Conservation (phyloP, 2,797 vertebrate genomes). For the Rhadinocentrus ornatus region DNA sequence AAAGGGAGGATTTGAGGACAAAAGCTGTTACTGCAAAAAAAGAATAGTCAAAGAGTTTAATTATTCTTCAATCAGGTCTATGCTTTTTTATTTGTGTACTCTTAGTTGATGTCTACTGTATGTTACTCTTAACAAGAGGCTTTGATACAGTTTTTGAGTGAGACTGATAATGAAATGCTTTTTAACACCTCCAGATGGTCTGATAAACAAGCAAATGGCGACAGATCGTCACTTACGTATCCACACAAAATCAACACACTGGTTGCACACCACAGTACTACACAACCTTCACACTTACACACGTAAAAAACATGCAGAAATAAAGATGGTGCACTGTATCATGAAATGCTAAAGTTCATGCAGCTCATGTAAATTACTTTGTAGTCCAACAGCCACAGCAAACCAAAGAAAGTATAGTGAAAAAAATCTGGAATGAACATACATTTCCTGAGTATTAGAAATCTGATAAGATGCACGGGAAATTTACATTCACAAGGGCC, state of each 20-base stretch:
- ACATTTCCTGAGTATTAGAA: neutral
- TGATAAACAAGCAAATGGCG: constrained; percentile 15
- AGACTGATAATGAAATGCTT: neutral
- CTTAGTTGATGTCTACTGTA: neutral
- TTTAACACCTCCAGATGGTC: constrained; percentile 30
- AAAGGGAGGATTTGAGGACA: neutral
- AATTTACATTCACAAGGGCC: constrained; percentile 33
- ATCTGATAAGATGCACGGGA: neutral
- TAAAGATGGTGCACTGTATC: neutral
- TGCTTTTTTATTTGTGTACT: neutral
- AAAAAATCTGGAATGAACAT: neutral
- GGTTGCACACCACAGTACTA: neutral
- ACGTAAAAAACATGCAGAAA: constrained; percentile 11
- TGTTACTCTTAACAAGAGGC: neutral
- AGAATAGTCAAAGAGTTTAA: neutral
- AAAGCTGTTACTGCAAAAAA: too few relatives aligned
- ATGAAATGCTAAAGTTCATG: constrained; percentile 16
- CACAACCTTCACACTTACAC: neutral
- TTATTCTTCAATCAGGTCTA: neutral
- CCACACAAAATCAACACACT: constrained; percentile 2
- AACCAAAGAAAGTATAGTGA: neutral
- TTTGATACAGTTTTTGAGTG: constrained; percentile 2
- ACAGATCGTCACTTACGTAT: constrained; percentile 6
- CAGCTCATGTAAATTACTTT: constrained; percentile 4
- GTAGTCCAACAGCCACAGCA: neutral